phyloP scores from a whole-genome alignment of 2,113 vertebrate species.

The Oceanites oceanicus region DNA sequence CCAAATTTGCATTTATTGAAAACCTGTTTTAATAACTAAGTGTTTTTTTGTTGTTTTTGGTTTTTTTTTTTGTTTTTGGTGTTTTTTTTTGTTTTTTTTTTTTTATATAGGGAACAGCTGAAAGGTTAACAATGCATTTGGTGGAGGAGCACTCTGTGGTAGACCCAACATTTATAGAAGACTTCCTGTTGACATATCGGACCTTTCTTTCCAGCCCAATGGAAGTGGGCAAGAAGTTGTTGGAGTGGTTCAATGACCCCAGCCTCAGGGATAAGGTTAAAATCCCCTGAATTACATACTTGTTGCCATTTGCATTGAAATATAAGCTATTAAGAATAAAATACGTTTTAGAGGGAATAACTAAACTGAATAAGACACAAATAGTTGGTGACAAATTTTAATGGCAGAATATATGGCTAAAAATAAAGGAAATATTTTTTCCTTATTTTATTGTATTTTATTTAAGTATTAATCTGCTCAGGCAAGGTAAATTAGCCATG shows the following conservation, averaged over 20 bases:
- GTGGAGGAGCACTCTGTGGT: conserved; percentile 98
- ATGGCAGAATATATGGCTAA: background rate
- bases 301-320: background rate
- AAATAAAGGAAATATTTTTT: background rate
- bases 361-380: background rate
- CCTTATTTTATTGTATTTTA: background rate
- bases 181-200: conserved; percentile 96
- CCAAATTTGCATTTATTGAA: background rate
- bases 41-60: no score
- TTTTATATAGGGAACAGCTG: conserved; percentile 86
- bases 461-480: background rate
- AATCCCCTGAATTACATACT: background rate
- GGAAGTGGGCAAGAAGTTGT: conserved; percentile 97
- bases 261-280: conserved; percentile 99
- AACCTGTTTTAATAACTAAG: background rate
- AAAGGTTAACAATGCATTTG: conserved; percentile 97
- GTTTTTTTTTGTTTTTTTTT: no score
- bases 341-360: background rate
- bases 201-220: conserved; percentile 98
- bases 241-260: conserved; percentile 99
- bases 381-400: background rate
- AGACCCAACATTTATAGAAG: conserved; percentile 97
- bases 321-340: background rate
- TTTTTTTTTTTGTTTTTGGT: no score
- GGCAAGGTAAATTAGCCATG: background rate